Conservation (phyloP, 1,140 invertebrate genomes). For the Megalopta genalis region DNA sequence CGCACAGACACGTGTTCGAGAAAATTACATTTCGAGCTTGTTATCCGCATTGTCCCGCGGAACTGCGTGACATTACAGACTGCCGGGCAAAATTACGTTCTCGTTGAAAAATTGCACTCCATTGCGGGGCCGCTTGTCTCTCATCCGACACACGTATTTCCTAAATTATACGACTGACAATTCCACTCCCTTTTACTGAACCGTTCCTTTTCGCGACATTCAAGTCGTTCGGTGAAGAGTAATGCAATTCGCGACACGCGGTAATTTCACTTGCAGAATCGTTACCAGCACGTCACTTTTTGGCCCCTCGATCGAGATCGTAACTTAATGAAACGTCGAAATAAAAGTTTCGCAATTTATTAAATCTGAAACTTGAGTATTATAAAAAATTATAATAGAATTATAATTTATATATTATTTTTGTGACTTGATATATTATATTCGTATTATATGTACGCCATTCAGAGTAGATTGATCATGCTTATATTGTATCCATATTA, state of each 20-base stretch:
- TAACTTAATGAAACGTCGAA: not conserved
- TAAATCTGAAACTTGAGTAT: too few species aligned
- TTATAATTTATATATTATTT: too few species aligned
- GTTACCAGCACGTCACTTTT: not conserved
- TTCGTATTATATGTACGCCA: too few species aligned
- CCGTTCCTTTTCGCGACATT: not conserved
- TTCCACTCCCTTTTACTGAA: not conserved
- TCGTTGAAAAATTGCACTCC: conserved; percentile 27
- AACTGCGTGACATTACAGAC: conserved; percentile 17
- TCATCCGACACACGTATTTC: conserved; percentile 1
- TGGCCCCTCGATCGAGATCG: not conserved
- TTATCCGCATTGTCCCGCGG: conserved; percentile 29
- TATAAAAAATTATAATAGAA: too few species aligned
- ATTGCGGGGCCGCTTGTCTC: conserved; percentile 23
- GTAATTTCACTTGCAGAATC: not conserved
- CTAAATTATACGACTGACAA: conserved; percentile 4
- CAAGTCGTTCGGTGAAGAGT: not conserved
- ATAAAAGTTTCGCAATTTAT: too few species aligned
- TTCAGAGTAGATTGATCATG: too few species aligned
- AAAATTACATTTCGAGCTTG: conserved; percentile 31
- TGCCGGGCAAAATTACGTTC: conserved; percentile 21
- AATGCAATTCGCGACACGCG: not conserved
- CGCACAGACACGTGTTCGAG: conserved; percentile 16
- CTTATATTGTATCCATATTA: too few species aligned
- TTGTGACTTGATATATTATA: too few species aligned